phyloP scores from a whole-genome alignment of 2,888 invertebrate species.

The Cordilura impudica region DNA sequence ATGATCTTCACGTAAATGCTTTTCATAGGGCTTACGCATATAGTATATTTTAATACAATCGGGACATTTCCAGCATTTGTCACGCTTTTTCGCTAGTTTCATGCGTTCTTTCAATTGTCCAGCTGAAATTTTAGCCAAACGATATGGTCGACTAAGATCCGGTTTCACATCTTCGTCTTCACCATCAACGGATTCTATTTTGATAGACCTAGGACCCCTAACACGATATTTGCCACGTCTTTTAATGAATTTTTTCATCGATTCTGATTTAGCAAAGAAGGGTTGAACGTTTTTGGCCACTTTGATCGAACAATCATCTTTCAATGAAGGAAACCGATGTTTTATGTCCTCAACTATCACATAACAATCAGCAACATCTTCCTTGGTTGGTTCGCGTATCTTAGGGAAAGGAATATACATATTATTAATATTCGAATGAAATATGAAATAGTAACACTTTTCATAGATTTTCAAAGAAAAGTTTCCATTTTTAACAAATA shows the following conservation, averaged over 20 bases:
- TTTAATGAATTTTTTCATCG: constrained; percentile 45
- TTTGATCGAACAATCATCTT: constrained; percentile 50
- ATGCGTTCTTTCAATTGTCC: constrained; percentile 72
- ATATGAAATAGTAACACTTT: too few relatives aligned
- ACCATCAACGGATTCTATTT: not conserved
- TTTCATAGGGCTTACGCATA: constrained; percentile 74
- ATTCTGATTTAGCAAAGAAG: constrained; percentile 39
- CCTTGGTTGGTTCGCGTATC: constrained; percentile 17
- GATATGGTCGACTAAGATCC: constrained; percentile 66
- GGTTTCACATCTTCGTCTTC: constrained; percentile 7
- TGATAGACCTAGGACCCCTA: not conserved
- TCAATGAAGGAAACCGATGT: constrained; percentile 59
- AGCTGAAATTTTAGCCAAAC: constrained; percentile 70
- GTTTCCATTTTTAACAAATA: too few relatives aligned
- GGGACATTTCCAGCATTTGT: constrained; percentile 73
- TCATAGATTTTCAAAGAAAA: too few relatives aligned
- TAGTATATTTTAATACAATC: constrained; percentile 75
- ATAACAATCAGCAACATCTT: constrained; percentile 58
- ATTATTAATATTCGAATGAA: too few relatives aligned
- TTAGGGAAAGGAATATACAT: not conserved
- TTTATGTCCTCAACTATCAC: constrained; percentile 63
- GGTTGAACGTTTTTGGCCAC: constrained; percentile 54
- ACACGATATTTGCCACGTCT: constrained; percentile 43
- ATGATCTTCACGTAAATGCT: constrained; percentile 74
- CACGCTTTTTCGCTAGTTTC: constrained; percentile 71